Percentiles rank a stretch among this genome's conserved stretches.
phyloP scores from a whole-genome alignment of 2,888 invertebrate genomes.

The Pharmacophagus antenor region DNA sequence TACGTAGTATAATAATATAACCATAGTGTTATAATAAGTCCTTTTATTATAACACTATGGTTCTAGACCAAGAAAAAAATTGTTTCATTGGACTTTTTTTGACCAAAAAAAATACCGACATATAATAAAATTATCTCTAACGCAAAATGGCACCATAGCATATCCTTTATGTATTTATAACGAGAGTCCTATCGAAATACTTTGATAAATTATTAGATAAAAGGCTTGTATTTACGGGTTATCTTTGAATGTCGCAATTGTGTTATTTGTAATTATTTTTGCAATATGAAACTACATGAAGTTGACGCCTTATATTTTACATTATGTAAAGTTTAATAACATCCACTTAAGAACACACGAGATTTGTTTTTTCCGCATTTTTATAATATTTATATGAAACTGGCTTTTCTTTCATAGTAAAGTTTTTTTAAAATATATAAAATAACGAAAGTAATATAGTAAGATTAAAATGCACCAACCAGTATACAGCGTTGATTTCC shows the following conservation, averaged over 20 bases:
- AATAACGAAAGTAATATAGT: no score
- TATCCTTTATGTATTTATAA: constrained; percentile 5
- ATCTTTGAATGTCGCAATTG: constrained; percentile 8
- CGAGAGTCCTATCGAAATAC: constrained; percentile 20
- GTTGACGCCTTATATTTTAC: not conserved
- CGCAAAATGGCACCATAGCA: constrained; percentile 9
- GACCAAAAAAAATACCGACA: not conserved
- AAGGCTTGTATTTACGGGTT: constrained; percentile 6
- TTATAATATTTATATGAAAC: no score
- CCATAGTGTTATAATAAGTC: no score
- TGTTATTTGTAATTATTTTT: constrained; percentile 5
- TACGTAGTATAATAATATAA: no score
- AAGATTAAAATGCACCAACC: constrained; percentile 14
- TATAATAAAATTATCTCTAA: constrained; percentile 4
- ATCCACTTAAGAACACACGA: no score
- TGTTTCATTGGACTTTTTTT: not conserved
- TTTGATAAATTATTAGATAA: constrained; percentile 28
- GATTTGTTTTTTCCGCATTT: no score
- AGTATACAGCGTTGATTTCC: constrained; percentile 8
- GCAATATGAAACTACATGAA: not conserved
- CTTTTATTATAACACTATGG: not conserved
- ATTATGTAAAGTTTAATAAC: not conserved
- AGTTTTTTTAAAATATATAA: no score
- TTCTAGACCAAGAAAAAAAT: no score
- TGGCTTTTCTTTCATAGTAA: no score